Evolutionary conservation across 1,140 invertebrate genomes (phyloP).

Genomic region (Drosophila persimilis): DNA sequence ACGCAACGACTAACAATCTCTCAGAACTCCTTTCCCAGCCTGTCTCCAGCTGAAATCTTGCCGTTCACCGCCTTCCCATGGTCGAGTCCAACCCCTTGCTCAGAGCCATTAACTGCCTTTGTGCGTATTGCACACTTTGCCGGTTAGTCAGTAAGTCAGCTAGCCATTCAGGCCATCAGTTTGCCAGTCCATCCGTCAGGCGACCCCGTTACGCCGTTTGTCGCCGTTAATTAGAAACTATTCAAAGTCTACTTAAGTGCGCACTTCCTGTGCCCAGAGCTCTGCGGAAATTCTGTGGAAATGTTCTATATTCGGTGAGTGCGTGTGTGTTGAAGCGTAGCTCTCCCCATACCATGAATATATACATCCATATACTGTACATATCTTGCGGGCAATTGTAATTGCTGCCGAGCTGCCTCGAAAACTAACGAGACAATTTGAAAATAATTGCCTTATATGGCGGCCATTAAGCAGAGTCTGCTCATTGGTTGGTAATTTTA

Average conservation of each 20-base stretch:
- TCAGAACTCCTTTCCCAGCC: too few species aligned
- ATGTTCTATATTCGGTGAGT: slow-evolving; percentile 29
- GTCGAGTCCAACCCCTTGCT: slow-evolving; percentile 22
- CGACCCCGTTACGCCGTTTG: slow-evolving; percentile 71
- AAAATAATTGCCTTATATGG: slow-evolving; percentile 76
- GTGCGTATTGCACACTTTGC: slow-evolving; percentile 24
- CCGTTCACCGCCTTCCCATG: background rate
- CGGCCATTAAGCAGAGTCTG: slow-evolving; percentile 65
- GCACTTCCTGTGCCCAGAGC: slow-evolving; percentile 54
- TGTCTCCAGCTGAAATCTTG: too few species aligned
- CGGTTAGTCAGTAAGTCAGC: slow-evolving; percentile 32
- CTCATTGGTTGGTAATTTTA: slow-evolving; percentile 56
- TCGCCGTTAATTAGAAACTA: slow-evolving; percentile 78
- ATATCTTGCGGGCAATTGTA: slow-evolving; percentile 63
- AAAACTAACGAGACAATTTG: slow-evolving; percentile 78
- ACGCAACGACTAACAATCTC: too few species aligned
- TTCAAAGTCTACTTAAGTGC: slow-evolving; percentile 80
- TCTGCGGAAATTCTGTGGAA: slow-evolving; percentile 13
- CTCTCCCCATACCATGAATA: slow-evolving; percentile 14
- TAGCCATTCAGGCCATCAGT: slow-evolving; percentile 22
- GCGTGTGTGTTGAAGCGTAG: slow-evolving; percentile 71
- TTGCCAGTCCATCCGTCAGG: slow-evolving; percentile 33
- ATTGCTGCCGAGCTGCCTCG: slow-evolving; percentile 61
- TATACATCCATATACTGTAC: background rate
- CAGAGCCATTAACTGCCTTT: slow-evolving; percentile 29